Evolutionary conservation across 37 sponge, comb jelly and placozoan genomes (phyloP).

Genomic region (Petrosia ficiformis): DNA sequence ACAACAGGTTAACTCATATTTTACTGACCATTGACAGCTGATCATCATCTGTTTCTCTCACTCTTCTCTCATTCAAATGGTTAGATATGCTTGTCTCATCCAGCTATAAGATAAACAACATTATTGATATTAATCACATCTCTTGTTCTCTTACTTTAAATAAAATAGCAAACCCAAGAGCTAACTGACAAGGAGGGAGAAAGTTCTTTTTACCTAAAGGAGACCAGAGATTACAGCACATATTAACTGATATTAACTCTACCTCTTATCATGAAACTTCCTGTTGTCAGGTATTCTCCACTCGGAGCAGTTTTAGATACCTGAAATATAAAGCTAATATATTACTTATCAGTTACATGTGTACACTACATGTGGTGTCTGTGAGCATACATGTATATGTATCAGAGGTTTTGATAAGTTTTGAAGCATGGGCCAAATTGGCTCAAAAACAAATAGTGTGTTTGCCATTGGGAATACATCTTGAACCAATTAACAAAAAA

Average conservation of each 20-base stretch:
- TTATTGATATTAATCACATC: not conserved
- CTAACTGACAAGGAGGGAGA: conserved; percentile 84
- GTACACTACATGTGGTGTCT: too few relatives aligned
- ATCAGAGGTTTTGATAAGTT: too few relatives aligned
- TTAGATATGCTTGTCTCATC: conserved; percentile 73
- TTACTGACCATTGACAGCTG: conserved; percentile 16
- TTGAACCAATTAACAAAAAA: too few relatives aligned
- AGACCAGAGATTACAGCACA: not conserved
- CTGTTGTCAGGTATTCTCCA: conserved; percentile 96
- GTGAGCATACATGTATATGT: too few relatives aligned
- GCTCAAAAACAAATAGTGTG: too few relatives aligned
- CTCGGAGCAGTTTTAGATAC: conserved; percentile 98
- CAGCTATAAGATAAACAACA: conserved; percentile 40
- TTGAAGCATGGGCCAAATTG: too few relatives aligned
- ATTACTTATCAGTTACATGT: too few relatives aligned
- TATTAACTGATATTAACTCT: not conserved
- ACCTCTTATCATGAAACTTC: conserved; percentile 99
- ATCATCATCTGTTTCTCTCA: conserved; percentile 41
- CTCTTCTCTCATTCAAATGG: conserved; percentile 73
- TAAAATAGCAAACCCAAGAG: conserved; percentile 88
- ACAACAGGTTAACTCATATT: too few relatives aligned
- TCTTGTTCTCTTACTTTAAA: conserved; percentile 69
- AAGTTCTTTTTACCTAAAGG: conserved; percentile 96
- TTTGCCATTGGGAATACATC: too few relatives aligned
- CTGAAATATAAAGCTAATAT: too few relatives aligned